Evolutionary conservation across 2,888 invertebrate species (phyloP).

Genomic region (Pterobdella sp.): DNA sequence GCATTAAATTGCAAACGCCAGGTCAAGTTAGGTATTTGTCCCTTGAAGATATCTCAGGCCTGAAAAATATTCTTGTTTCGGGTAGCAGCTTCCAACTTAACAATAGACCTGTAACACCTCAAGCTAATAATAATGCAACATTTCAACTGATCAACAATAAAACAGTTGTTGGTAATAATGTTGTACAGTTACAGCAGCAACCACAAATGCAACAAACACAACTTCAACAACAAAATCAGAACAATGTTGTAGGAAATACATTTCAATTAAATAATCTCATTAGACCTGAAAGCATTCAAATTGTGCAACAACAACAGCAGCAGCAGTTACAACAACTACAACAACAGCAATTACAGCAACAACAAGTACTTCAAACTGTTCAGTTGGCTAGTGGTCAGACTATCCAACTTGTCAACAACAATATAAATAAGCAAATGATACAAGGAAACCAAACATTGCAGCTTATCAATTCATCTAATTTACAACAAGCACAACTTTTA

Average conservation of each 20-base stretch:
- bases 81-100: constrained; percentile 6
- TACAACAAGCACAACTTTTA: constrained; percentile 5
- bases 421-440: constrained; percentile 11
- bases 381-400: constrained; percentile 23
- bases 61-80: constrained; percentile 10
- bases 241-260: not conserved
- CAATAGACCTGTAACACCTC: not conserved
- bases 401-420: constrained; percentile 20
- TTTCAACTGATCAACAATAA: constrained; percentile 14
- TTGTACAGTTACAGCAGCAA: not conserved
- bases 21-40: not conserved
- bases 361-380: constrained; percentile 12
- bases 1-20: constrained; percentile 1
- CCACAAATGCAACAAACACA: no score
- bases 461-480: constrained; percentile 13
- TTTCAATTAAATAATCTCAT: not conserved
- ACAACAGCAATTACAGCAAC: constrained; percentile 7
- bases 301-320: constrained; percentile 8
- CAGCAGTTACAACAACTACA: constrained; percentile 6
- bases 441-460: constrained; percentile 23
- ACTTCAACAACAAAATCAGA: not conserved
- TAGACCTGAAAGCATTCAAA: constrained; percentile 5
- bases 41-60: not conserved
- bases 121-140: constrained; percentile 1
- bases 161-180: constrained; percentile 5